A percentile compares a stretch with the other conserved stretches of the same genome.
Conservation (phyloP, 2,113 vertebrate species). For the Maccullochella peelii region DNA sequence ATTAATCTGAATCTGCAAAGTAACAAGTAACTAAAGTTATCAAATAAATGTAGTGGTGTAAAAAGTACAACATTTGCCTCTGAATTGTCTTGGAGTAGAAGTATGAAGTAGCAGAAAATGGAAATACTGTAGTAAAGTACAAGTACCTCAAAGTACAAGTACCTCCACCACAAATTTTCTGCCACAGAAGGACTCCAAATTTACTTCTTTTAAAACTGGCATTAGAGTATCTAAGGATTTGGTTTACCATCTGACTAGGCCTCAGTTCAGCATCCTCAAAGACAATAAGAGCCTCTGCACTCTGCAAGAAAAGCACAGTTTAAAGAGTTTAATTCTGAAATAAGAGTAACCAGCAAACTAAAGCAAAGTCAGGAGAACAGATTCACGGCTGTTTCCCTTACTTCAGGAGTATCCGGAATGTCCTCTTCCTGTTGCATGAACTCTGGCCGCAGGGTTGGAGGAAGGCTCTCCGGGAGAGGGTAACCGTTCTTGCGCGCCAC, state of each 20-base stretch:
- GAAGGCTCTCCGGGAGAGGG: slow-evolving; percentile 90
- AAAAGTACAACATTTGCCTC: too few species aligned
- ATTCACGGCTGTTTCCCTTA: not conserved
- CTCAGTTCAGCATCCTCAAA: slow-evolving; percentile 74
- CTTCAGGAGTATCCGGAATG: slow-evolving; percentile 63
- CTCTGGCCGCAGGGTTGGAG: slow-evolving; percentile 84
- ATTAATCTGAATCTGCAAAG: too few species aligned
- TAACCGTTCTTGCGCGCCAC: slow-evolving; percentile 97
- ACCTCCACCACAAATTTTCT: too few species aligned
- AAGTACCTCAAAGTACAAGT: too few species aligned
- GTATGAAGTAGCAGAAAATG: too few species aligned
- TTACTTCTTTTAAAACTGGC: not conserved
- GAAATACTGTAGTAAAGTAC: too few species aligned
- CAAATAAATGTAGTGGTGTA: too few species aligned
- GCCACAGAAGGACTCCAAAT: not conserved
- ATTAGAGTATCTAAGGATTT: not conserved
- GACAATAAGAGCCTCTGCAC: slow-evolving; percentile 77
- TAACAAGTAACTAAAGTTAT: too few species aligned
- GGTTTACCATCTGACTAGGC: slow-evolving; percentile 62
- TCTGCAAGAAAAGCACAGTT: slow-evolving; percentile 59
- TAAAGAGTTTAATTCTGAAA: not conserved
- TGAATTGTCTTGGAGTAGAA: too few species aligned
- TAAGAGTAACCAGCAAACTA: not conserved
- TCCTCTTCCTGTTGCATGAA: slow-evolving; percentile 80
- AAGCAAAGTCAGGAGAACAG: not conserved